These are phyloP conservation scores for Sarotherodon lohbergeri DNA, from an alignment of 2,113 vertebrate genomes.

Conservation along the genomic window DNA sequence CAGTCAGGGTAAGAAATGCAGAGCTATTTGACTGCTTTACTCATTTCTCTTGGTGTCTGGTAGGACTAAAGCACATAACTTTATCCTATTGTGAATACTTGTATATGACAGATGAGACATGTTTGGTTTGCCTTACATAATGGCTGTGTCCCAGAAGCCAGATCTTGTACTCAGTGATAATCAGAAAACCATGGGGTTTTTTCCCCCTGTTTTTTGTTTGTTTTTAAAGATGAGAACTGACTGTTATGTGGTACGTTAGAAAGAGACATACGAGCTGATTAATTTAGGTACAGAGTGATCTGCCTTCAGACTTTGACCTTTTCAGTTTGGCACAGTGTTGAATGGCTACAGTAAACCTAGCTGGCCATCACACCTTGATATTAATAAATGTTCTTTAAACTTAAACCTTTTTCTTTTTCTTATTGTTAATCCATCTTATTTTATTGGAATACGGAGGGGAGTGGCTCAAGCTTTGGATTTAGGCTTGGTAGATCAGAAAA, in stretches of 20 bases:
- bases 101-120: neutral
- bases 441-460: neutral
- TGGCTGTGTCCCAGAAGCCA: conserved; percentile 1
- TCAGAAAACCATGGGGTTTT: conserved; percentile 17
- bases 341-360: conserved; percentile 7
- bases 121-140: neutral
- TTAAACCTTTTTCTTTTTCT: neutral
- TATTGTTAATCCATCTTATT: neutral
- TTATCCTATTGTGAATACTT: neutral
- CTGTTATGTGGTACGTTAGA: neutral
- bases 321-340: conserved; percentile 21
- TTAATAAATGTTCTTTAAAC: neutral
- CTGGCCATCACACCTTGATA: neutral
- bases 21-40: conserved; percentile 34
- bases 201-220: neutral
- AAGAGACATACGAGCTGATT: conserved; percentile 35
- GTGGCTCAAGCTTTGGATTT: neutral
- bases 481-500: neutral
- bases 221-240: conserved; percentile 1
- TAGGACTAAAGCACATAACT: neutral
- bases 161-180: neutral
- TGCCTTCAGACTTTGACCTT: conserved; percentile 61
- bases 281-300: conserved; percentile 29
- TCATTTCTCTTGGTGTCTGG: conserved; percentile 12
- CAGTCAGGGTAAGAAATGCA: conserved; percentile 75